A percentile compares a stretch with the other conserved stretches of the same genome.
phyloP scores from a whole-genome alignment of 2,888 invertebrate genomes.

The Dolichopus griseipennis region DNA sequence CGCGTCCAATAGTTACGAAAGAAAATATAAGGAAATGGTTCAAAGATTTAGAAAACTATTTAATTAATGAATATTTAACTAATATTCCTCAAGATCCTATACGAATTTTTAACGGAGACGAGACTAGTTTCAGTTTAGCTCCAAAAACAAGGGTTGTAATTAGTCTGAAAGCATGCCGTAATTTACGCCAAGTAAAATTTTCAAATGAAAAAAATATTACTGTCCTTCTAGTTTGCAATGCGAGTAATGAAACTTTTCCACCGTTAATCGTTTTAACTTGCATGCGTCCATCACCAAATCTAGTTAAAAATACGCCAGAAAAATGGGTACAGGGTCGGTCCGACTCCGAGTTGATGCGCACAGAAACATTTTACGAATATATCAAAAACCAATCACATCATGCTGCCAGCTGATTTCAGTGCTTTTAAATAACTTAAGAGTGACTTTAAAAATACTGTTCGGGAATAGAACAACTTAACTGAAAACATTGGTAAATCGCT shows the following conservation, averaged over 20 bases:
- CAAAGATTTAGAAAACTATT: slow-evolving; percentile 9
- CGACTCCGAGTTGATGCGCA: slow-evolving; percentile 14
- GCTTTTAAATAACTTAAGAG: too few relatives aligned
- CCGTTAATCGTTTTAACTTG: slow-evolving; percentile 10
- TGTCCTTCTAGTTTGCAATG: slow-evolving; percentile 13
- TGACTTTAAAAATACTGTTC: too few relatives aligned
- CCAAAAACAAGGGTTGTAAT: slow-evolving; percentile 14
- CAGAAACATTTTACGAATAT: too few relatives aligned
- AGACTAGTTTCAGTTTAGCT: slow-evolving; percentile 12
- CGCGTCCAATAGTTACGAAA: slow-evolving; percentile 14
- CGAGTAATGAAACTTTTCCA: slow-evolving; percentile 11
- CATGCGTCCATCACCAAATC: slow-evolving; percentile 2
- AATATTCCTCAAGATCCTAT: slow-evolving; percentile 13
- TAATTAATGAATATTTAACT: slow-evolving; percentile 6
- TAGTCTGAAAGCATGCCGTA: slow-evolving; percentile 4
- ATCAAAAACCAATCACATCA: too few relatives aligned
- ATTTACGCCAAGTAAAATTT: slow-evolving; percentile 7
- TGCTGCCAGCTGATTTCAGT: too few relatives aligned
- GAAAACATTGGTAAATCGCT: too few relatives aligned
- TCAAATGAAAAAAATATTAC: slow-evolving; percentile 13
- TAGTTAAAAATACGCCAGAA: slow-evolving; percentile 10
- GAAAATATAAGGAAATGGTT: slow-evolving; percentile 13
- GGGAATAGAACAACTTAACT: too few relatives aligned
- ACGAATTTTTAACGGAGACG: slow-evolving; percentile 15
- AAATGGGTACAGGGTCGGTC: slow-evolving; percentile 12